Percentiles rank a stretch among this genome's conserved stretches.
Conservation (phyloP, 2,888 invertebrate species). For the Drosophila cyrtoloma region DNA sequence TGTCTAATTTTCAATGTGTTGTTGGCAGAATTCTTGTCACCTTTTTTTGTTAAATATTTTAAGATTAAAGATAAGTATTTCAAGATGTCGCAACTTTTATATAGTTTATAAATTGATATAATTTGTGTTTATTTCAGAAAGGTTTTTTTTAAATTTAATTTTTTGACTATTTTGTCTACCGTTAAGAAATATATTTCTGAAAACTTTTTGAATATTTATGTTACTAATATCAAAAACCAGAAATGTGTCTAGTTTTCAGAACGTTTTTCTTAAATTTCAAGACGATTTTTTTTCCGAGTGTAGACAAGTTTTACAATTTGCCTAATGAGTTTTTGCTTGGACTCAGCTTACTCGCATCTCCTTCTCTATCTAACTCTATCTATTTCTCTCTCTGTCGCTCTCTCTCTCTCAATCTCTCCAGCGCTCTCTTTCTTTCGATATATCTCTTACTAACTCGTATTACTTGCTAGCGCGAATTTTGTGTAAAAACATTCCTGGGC, state of each 20-base stretch:
- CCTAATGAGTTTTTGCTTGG: slow-evolving; percentile 58
- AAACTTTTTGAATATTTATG: not conserved
- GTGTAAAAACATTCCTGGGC: not conserved
- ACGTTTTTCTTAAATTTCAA: not conserved
- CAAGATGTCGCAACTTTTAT: not conserved
- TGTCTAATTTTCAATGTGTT: no score
- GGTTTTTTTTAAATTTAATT: not conserved
- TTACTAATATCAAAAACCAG: not conserved
- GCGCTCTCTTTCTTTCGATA: no score
- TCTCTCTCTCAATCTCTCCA: not conserved
- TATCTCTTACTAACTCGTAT: not conserved
- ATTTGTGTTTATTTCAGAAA: not conserved
- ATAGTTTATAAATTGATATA: not conserved
- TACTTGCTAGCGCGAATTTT: not conserved
- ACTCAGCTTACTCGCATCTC: not conserved
- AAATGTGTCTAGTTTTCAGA: not conserved
- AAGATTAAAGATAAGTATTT: no score
- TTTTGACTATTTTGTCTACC: not conserved
- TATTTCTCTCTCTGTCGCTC: no score
- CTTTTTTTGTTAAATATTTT: no score
- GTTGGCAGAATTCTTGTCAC: no score
- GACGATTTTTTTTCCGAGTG: not conserved
- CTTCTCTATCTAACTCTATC: not conserved
- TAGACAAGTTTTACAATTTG: slow-evolving; percentile 48
- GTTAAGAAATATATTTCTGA: not conserved